A percentile compares a stretch with the other conserved stretches of the same genome.
phyloP scores from a whole-genome alignment of 2,113 vertebrate species.

The Phrynosoma blainvillii region DNA sequence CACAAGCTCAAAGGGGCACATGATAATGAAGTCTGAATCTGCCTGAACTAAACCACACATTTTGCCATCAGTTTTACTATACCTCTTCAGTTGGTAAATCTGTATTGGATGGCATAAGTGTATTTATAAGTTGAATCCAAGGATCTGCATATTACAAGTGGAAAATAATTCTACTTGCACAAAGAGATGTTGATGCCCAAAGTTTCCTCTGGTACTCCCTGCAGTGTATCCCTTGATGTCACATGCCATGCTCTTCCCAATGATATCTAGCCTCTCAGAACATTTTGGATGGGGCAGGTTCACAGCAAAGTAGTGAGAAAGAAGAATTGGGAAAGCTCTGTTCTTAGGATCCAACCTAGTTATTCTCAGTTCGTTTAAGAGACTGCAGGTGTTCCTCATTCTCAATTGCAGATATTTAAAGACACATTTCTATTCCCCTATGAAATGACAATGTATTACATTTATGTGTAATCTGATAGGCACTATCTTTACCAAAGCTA shows the following conservation, averaged over 20 bases:
- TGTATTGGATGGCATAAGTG: neutral
- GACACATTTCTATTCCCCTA: neutral
- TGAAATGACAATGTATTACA: neutral
- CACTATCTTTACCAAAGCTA: neutral
- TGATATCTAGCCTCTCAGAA: neutral
- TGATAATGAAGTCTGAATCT: too few relatives aligned
- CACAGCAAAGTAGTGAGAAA: neutral
- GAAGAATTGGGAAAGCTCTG: neutral
- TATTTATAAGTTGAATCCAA: neutral
- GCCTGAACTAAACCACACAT: too few relatives aligned
- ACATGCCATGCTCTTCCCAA: too few relatives aligned
- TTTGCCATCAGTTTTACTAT: neutral
- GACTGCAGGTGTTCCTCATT: neutral
- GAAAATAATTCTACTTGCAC: neutral
- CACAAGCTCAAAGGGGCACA: too few relatives aligned
- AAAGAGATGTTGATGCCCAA: neutral
- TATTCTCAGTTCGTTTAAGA: neutral
- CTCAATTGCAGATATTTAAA: neutral
- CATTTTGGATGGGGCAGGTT: neutral
- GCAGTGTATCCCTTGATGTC: neutral
- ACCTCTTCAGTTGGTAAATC: neutral
- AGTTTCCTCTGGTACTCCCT: neutral
- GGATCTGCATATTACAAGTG: neutral
- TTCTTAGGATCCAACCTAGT: neutral
- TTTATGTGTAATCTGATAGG: neutral